Evolutionary conservation across 2,113 vertebrate species (phyloP).

Genomic region (Albula goreensis): DNA sequence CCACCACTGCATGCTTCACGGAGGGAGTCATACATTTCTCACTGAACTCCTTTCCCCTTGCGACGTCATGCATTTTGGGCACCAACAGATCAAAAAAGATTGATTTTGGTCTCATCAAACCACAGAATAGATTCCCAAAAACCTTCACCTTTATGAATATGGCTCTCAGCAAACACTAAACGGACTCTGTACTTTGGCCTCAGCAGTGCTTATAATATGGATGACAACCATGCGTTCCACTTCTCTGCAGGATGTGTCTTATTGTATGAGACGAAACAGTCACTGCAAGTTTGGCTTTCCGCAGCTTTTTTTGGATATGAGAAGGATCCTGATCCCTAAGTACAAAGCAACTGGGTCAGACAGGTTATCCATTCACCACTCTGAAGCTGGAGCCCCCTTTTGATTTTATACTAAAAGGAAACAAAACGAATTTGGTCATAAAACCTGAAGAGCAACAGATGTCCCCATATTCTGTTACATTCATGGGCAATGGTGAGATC

Average conservation of each 20-base stretch:
- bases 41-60: conserved; percentile 21
- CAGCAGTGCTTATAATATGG: too few species aligned
- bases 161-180: neutral
- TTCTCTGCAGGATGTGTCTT: too few species aligned
- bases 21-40: conserved; percentile 25
- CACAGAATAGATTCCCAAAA: conserved; percentile 16
- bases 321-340: too few species aligned
- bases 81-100: conserved; percentile 19
- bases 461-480: neutral
- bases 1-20: conserved; percentile 23
- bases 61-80: conserved; percentile 16
- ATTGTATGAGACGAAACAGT: too few species aligned
- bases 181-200: too few species aligned
- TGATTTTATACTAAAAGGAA: neutral
- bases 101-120: conserved; percentile 13
- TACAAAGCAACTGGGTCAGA: too few species aligned
- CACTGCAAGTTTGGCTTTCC: too few species aligned
- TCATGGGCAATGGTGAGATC: neutral
- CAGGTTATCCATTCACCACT: too few species aligned
- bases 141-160: conserved; percentile 8
- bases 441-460: neutral
- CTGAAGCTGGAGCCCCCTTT: neutral
- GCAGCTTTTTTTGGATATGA: too few species aligned
- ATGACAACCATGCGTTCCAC: too few species aligned
- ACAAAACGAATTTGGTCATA: neutral